Evolutionary conservation across 1,140 invertebrate species (phyloP), one percentile per base, ranked within the genome.

Genomic region (Coboldia fuscipes): DNA sequence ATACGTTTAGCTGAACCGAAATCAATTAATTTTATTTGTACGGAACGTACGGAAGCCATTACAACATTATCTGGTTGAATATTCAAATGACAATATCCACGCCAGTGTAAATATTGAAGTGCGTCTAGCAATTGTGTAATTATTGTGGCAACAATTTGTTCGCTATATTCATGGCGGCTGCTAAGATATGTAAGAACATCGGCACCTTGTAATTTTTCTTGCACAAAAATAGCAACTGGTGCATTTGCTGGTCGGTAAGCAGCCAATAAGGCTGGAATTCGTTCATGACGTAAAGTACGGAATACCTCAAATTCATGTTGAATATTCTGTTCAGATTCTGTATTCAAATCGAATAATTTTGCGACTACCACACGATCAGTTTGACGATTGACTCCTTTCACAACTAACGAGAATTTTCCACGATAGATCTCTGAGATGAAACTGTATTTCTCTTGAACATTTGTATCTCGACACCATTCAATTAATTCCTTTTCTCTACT

Each of bases 51-150:
- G 0, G 80, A 80, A 2, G 76, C 73, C 76, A 97, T 89, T 0
- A 97, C 83, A n/a, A 97, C 66, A 52, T 96, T 97, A 45, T 92
- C 86, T 0, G 93, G 93, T 52, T 97, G 86, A 13, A 99, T 60
- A 52, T 97, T 84, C 17, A 97, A 57, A 56, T 96, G 86, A 39
- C 80, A 82, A 40, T 84, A 75, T 2, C 83, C 86, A 47, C 82
- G 65, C 77, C 88, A 89, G 50, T 97, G 89, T 6, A 97, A 58
- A 50, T 93, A 96, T 48, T 92, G 82, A 7, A 92, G 51, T 1
- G 69, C 86, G 51, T 92, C 84, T 22, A 92, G 55, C 3, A 89
- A 62, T 62, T 82, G 89, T 5, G 68, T 69, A 7, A 93, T 64
- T 8, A 92, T 73, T 1, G 67, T 75, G 2, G 83, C 73, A 1